Base-by-base conservation (phyloP, 1,140 invertebrate species). In the Nymphalis io region DNA sequence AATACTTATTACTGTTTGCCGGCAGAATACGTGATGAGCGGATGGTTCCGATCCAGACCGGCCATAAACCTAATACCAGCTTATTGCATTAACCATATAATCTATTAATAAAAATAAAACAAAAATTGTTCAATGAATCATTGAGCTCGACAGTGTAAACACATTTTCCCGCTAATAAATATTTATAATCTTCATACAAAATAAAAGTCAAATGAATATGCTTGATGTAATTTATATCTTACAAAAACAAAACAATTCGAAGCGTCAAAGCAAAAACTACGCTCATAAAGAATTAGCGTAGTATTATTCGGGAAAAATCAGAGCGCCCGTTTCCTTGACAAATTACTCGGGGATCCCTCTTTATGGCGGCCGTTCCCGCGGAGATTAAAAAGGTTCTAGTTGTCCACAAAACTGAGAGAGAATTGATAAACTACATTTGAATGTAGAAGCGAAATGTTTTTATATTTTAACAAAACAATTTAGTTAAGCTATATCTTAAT, bases 311-410 rank as follows among this genome's bases (percentile, higher is more conserved):
- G 16, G 33, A 60, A 55, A 70, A 70, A 70, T 70, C 69, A 60
- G 53, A 51, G n/a, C 62, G 61, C 62, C 59, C 57, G 68, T 65
- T 71, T 63, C 42, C 65, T 72, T 72, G 70, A 72, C 70, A 72
- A 68, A 72, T 72, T 67, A 66, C 61, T 44, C 23, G 20, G 42
- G 70, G 51, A 70, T 62, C 59, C 60, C 70, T 38, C 51, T 71
- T 71, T 71, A 71, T 65, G 62, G 62, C 61, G 46, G 58, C 21
- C 51, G 51, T 55, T 55, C 20, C 46, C 39, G 68, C 62, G 33
- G 64, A 70, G 70, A 72, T 72, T 68, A 72, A 72, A 72, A 68
- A 72, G 65, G 60, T 72, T 57, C 33, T 59, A 59, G 44, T 64
- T 59, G 62, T 39, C 58, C 57, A 38, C 38, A 60, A 58, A 71